Evolutionary conservation across 2,113 vertebrate species (phyloP), one percentile per base, ranked within the genome.

Genomic region (Geococcyx californianus): DNA sequence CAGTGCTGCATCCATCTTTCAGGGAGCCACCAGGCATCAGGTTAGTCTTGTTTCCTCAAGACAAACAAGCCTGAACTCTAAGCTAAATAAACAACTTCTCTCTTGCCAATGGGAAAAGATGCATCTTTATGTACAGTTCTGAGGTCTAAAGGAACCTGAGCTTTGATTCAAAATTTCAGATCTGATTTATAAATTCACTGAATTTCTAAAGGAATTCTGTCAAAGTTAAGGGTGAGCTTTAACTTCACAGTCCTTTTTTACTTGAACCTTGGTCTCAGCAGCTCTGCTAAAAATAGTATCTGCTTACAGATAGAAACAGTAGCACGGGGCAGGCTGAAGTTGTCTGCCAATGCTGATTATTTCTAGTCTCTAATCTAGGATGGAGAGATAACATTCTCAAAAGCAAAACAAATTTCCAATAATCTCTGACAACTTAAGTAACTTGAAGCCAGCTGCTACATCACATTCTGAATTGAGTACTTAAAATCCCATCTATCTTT

Each of bases 11-110:
- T 15, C 18, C 5, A 17, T 6, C 44, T 40, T 47, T 15, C 2
- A 7, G 51, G 0, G 6, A 2, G 1, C 33, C 29, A 2, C 23
- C 5, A 5, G 21, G 7, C 38, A 11, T 36, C 47, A 5, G 40
- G 42, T 45, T 2, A 8, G 47, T 17, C 49, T 6, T 40, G 29
- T 47, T 45, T 45, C 19, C 11, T 10, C 47, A 47, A 47, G 47
- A 21, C 17, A 18, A 82, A 40, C 7, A 0, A 58, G 51, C 5
- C 29, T 29, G 36, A 29, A 5, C 6, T 33, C 2, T 21, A 26
- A 25, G 18, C 42, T 20, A 51, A 58, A 8, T 3, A 29, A 51
- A 4, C 16, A 45, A 1, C 9, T 73, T 62, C 36, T 36, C 33
- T 28, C 44, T 62, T 59, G 12, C 13, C n/a, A 19, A 0, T 4